These are phyloP conservation scores for Acanthosepion lycidas DNA, from an alignment of 2,888 invertebrate genomes.

Conservation along the genomic window DNA sequence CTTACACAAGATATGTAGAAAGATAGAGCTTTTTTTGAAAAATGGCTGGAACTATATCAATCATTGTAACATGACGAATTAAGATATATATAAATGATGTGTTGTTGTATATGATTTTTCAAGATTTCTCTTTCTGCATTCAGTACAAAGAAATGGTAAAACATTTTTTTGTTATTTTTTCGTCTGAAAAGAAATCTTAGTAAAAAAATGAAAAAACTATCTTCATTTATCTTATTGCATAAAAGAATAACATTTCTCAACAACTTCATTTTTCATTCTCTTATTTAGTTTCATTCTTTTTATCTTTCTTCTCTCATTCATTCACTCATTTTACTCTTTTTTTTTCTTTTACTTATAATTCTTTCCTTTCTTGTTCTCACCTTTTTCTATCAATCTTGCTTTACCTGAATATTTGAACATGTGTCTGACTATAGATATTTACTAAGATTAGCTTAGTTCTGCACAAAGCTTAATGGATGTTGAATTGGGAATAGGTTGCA, in stretches of 20 bases:
- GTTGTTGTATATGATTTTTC: background rate
- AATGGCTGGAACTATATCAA: conserved; percentile 4
- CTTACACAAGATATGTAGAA: background rate
- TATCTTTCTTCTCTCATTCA: background rate
- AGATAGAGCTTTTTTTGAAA: background rate
- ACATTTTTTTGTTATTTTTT: background rate
- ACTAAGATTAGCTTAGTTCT: no score
- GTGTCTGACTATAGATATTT: no score
- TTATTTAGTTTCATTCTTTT: background rate
- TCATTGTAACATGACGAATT: conserved; percentile 21
- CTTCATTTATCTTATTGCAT: background rate
- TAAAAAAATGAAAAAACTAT: background rate
- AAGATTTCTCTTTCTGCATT: background rate
- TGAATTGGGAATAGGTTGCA: no score
- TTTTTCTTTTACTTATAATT: no score
- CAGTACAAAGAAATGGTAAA: background rate
- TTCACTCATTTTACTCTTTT: no score
- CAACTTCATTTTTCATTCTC: background rate
- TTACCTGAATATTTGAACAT: background rate
- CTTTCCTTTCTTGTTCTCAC: background rate
- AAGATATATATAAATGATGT: conserved; percentile 21
- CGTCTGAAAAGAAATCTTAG: no score
- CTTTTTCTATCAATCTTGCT: background rate
- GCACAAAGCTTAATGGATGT: no score
- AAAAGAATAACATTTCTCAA: background rate